Conservation (phyloP, 2,113 vertebrate genomes). For the Acrocephalus kingi region DNA sequence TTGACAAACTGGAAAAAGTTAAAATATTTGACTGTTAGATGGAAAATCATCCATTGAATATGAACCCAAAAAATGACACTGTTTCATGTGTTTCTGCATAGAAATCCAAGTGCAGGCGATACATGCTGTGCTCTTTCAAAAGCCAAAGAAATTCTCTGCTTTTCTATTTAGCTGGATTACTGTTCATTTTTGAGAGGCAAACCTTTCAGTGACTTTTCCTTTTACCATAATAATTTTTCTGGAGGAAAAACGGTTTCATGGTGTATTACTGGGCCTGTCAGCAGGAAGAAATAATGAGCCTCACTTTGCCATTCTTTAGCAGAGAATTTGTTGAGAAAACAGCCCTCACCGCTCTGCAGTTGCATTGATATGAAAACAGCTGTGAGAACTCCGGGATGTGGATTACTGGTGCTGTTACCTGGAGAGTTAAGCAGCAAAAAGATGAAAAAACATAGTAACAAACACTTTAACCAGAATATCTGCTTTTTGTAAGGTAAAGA, state of each 20-base stretch:
- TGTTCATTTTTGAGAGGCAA: background rate
- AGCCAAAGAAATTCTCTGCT: background rate
- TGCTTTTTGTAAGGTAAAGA: background rate
- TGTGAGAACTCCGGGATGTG: background rate
- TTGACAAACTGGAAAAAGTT: background rate
- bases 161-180: background rate
- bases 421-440: background rate
- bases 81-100: background rate
- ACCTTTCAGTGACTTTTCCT: background rate
- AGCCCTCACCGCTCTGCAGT: background rate
- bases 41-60: background rate
- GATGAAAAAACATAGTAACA: background rate
- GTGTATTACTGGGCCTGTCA: background rate
- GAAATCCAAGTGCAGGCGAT: background rate
- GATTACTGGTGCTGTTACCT: background rate
- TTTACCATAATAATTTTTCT: background rate
- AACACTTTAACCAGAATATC: background rate
- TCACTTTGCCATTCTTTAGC: background rate
- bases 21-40: background rate
- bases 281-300: background rate
- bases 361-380: background rate
- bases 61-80: background rate
- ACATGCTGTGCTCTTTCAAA: background rate
- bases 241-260: background rate
- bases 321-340: background rate